A percentile compares a stretch with the other conserved stretches of the same genome.
phyloP scores from a whole-genome alignment of 2,888 invertebrate species.

The Thelaira solivaga region DNA sequence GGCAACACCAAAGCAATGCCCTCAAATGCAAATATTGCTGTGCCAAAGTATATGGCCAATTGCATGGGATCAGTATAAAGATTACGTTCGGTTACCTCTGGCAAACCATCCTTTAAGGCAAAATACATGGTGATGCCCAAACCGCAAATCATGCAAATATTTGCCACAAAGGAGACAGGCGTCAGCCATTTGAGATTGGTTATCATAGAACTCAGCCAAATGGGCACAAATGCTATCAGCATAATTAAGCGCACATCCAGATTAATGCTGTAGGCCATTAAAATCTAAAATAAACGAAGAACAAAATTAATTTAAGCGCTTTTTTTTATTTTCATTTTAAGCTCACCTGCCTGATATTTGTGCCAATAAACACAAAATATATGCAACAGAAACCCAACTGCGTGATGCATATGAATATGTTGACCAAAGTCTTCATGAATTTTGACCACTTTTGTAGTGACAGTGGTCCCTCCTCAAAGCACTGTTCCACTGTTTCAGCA shows the following conservation, averaged over 20 bases:
- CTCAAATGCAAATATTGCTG: conserved; percentile 97
- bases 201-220: conserved; percentile 85
- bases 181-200: conserved; percentile 87
- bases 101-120: conserved; percentile 85
- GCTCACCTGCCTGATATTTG: conserved; percentile 86
- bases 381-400: conserved; percentile 99
- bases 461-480: conserved; percentile 86
- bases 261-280: conserved; percentile 81
- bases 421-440: conserved; percentile 84
- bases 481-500: conserved; percentile 89
- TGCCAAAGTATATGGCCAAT: conserved; percentile 95
- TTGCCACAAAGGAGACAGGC: conserved; percentile 87
- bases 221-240: conserved; percentile 84
- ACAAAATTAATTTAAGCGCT: not conserved
- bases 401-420: conserved; percentile 93
- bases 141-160: conserved; percentile 83
- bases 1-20: conserved; percentile 97
- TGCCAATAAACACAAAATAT: conserved; percentile 95
- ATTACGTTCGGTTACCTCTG: conserved; percentile 79
- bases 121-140: conserved; percentile 87
- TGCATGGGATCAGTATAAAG: conserved; percentile 81
- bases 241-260: conserved; percentile 85
- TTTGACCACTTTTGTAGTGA: conserved; percentile 81
- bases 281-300: conserved; percentile 78
- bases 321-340: not conserved